Evolutionary conservation across 2,888 invertebrate species (phyloP).

Genomic region (Criorhina ranunculi): DNA sequence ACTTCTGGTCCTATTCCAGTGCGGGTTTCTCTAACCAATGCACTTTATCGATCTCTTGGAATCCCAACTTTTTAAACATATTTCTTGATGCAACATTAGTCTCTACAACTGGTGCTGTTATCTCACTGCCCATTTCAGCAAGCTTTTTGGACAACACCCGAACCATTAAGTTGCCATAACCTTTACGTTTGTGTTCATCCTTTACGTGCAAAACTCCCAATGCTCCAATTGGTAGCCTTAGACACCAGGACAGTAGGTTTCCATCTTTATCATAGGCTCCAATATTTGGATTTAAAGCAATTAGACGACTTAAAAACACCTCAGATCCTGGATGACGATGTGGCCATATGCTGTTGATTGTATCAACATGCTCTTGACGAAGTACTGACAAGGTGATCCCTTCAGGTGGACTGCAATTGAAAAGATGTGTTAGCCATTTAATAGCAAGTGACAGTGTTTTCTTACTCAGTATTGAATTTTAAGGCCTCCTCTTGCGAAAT

Average conservation of each 20-base stretch:
- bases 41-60: constrained; percentile 57
- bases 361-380: constrained; percentile 56
- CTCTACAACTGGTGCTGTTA: constrained; percentile 70
- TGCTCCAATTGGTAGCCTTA: constrained; percentile 67
- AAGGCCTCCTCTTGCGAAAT: constrained; percentile 78
- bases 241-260: constrained; percentile 76
- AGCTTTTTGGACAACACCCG: constrained; percentile 73
- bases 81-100: constrained; percentile 68
- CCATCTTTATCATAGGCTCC: constrained; percentile 75
- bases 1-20: neutral
- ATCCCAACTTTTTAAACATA: constrained; percentile 77
- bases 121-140: constrained; percentile 68
- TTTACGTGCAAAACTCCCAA: constrained; percentile 76
- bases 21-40: constrained; percentile 34
- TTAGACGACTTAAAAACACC: constrained; percentile 69
- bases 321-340: constrained; percentile 75
- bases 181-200: constrained; percentile 68
- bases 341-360: constrained; percentile 77
- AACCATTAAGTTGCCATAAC: constrained; percentile 70
- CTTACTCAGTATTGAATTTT: constrained; percentile 79
- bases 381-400: constrained; percentile 71
- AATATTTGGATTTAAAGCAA: constrained; percentile 71
- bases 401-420: constrained; percentile 62
- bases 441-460: neutral
- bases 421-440: neutral